Evolutionary conservation across 2,888 invertebrate genomes (phyloP).

Genomic region (Dryobotodes eremita): DNA sequence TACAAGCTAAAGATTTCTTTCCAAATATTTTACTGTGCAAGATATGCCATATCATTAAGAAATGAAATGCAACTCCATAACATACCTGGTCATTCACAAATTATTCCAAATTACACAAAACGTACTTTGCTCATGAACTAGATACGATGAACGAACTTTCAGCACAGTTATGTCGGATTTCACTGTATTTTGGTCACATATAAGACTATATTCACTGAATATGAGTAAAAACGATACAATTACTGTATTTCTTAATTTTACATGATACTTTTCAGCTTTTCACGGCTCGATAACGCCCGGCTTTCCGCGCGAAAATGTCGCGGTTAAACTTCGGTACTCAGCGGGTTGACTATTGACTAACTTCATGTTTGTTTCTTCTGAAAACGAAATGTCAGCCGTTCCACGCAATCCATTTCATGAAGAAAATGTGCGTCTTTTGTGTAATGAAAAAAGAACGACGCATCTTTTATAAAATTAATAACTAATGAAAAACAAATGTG

Average conservation of each 20-base stretch:
- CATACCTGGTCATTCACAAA: slow-evolving; percentile 90
- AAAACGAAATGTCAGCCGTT: slow-evolving; percentile 82
- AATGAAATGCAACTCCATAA: slow-evolving; percentile 69
- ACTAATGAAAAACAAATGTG: neutral
- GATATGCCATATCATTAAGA: slow-evolving; percentile 70
- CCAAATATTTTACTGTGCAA: slow-evolving; percentile 54
- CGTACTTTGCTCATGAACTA: slow-evolving; percentile 80
- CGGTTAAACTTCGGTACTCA: slow-evolving; percentile 87
- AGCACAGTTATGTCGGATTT: slow-evolving; percentile 74
- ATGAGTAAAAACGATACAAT: slow-evolving; percentile 74
- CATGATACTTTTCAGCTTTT: slow-evolving; percentile 86
- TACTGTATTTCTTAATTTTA: slow-evolving; percentile 74
- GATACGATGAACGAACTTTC: slow-evolving; percentile 73
- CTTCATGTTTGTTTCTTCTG: slow-evolving; percentile 90
- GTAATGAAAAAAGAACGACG: neutral
- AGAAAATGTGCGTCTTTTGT: slow-evolving; percentile 55
- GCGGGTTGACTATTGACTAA: slow-evolving; percentile 79
- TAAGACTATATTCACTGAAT: slow-evolving; percentile 73
- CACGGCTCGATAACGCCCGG: slow-evolving; percentile 91
- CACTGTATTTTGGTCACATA: slow-evolving; percentile 73
- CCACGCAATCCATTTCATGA: slow-evolving; percentile 71
- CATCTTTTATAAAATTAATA: neutral
- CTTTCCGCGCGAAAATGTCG: slow-evolving; percentile 91
- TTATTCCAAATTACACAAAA: slow-evolving; percentile 81
- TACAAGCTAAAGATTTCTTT: slow-evolving; percentile 70